A percentile compares a stretch with the other conserved stretches of the same genome.
Conservation (phyloP, 2,797 vertebrate species). For the Chelmon rostratus region DNA sequence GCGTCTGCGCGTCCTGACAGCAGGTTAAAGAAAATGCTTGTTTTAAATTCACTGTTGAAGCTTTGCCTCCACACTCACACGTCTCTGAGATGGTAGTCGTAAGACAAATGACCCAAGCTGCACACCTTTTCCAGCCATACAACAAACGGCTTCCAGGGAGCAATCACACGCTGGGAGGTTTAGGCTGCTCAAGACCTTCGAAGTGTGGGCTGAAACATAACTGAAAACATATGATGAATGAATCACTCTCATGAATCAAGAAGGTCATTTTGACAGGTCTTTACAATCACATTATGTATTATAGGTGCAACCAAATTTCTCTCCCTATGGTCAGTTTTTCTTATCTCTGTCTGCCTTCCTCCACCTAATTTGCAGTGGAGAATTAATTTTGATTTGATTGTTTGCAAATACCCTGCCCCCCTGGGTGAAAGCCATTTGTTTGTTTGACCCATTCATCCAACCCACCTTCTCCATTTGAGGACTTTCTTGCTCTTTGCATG, state of each 20-base stretch:
- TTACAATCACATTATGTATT: not conserved
- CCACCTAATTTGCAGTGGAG: not conserved
- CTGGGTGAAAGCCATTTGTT: no score
- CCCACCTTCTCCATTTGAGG: no score
- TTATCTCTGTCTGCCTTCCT: not conserved
- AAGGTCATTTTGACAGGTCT: constrained; percentile 7
- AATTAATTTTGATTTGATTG: not conserved
- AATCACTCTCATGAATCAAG: not conserved
- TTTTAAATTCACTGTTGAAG: not conserved
- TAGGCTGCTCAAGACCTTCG: not conserved
- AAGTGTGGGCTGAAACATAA: not conserved
- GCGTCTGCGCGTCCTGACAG: not conserved
- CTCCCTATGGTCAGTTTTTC: not conserved
- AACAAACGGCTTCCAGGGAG: not conserved
- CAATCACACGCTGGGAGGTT: not conserved
- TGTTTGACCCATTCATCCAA: no score
- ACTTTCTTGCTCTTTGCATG: no score
- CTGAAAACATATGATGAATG: not conserved
- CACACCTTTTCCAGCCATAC: not conserved
- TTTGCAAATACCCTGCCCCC: no score
- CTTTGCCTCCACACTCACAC: not conserved
- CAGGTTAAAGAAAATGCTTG: not conserved
- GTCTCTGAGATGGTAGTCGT: not conserved
- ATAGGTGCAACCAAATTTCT: not conserved
- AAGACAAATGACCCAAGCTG: not conserved